Percentiles rank a stretch among this genome's conserved stretches.
Conservation (phyloP, 2,888 invertebrate genomes). For the Cynaeus angustus region DNA sequence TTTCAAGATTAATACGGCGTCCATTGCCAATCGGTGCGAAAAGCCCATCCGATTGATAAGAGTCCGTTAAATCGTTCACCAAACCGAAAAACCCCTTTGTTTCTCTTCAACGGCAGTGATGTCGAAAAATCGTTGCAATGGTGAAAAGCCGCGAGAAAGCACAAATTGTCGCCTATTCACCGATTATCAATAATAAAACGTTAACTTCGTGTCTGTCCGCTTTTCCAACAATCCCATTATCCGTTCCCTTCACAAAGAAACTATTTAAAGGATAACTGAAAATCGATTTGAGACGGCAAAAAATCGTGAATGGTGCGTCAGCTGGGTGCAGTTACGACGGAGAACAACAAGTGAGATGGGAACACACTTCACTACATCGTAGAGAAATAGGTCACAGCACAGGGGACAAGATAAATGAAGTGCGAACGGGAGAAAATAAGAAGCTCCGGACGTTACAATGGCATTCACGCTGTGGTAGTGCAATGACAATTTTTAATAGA, state of each 20-base stretch:
- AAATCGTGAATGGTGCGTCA: conserved; percentile 47
- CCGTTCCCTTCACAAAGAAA: conserved; percentile 54
- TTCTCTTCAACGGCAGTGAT: too few relatives aligned
- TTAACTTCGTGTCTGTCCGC: conserved; percentile 33
- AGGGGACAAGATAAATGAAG: conserved; percentile 61
- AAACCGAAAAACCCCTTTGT: conserved; percentile 6
- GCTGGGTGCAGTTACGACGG: conserved; percentile 50
- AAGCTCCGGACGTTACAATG: conserved; percentile 56
- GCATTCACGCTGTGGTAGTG: conserved; percentile 35
- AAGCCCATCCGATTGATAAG: too few relatives aligned
- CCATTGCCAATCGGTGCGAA: conserved; percentile 27
- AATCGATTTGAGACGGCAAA: conserved; percentile 53
- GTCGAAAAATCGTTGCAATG: too few relatives aligned
- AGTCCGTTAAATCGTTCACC: too few relatives aligned
- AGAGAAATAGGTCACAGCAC: conserved; percentile 59
- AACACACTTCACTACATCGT: conserved; percentile 46
- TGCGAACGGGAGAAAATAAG: conserved; percentile 59
- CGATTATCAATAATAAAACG: conserved; percentile 41
- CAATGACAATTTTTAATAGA: conserved; percentile 26
- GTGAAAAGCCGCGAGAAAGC: conserved; percentile 24
- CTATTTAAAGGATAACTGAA: conserved; percentile 59
- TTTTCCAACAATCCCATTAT: conserved; percentile 39
- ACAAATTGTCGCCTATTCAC: conserved; percentile 32
- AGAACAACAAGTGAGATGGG: conserved; percentile 53
- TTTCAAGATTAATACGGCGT: neutral